Evolutionary conservation across 2,113 vertebrate species (phyloP), one percentile per base, ranked within the genome.

Genomic region (Mormyrus iriodes): DNA sequence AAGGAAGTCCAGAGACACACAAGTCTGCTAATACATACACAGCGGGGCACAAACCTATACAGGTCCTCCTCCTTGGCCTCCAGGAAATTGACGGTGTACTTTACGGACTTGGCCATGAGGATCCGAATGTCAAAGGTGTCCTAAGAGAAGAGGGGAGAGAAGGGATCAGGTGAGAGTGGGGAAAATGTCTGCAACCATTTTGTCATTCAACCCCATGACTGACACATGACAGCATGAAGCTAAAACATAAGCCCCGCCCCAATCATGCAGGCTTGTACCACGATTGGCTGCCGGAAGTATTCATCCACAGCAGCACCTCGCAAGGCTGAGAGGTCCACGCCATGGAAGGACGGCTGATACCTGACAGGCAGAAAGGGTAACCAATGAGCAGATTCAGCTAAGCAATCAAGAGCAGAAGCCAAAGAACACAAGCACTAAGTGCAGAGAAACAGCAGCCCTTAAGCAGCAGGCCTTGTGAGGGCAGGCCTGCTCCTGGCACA

Each of bases 261-360:
- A 42, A n/a, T 82, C 69, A 1, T 1, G 48, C 17, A 27, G 6
- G 7, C 35, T 92, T 95, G 88, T 93, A 98, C 97, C 96, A 99
- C 98, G 49, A 99, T 97, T 10, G 98, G 98, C 95, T 98, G 98
- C 86, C 97, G 95, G 94, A 99, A 99, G 92, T 99, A 99, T 91
- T 99, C 98, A 0, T 99, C 98, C 89, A 99, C 98, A 0, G 98
- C 98, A 0, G 98, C 98, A 0, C 97, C 98, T 24, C 98, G 96
- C 53, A 99, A 95, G 8, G 97, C 97, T 0, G 98, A 98, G 27
- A 98, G 96, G 88, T 98, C 97, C 15, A 98, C 98, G 1, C 98
- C 98, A 0, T 99, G 98, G 93, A 99, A 99, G n/a, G 98, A 99
- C 2, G 97, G 98, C 94, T 99, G 98, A 93, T 99, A 99, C 98